Evolutionary conservation across 2,888 invertebrate species (phyloP).

Genomic region (Stegophylla sp.): DNA sequence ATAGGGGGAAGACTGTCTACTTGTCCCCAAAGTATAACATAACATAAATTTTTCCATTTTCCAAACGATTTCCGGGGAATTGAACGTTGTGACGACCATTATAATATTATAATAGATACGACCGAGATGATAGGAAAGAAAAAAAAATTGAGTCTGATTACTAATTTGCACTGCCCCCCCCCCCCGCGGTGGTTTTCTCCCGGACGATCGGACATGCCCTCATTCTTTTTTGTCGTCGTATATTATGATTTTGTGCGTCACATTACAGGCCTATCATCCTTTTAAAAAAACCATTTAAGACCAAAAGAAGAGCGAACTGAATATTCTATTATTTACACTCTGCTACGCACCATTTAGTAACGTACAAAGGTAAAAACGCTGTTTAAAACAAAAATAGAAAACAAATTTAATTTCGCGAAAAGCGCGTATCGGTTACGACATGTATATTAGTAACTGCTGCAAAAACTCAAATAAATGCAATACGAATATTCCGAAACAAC

Average conservation of each 20-base stretch:
- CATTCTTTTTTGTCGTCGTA: background rate
- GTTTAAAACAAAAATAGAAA: no score
- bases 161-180: background rate
- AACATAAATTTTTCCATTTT: background rate
- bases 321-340: conserved; percentile 19
- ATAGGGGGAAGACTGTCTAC: no score
- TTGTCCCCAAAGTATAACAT: no score
- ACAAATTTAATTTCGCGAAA: no score
- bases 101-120: background rate
- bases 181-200: background rate
- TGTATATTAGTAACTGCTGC: no score
- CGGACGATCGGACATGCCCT: background rate
- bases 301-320: background rate
- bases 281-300: conserved; percentile 18
- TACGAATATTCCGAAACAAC: no score
- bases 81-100: background rate
- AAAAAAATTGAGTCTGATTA: background rate
- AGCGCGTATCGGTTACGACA: no score
- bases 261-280: background rate
- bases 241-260: background rate
- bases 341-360: conserved; percentile 10
- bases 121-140: background rate
- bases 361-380: no score
- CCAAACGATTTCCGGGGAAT: conserved; percentile 14
- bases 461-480: no score